Conservation (phyloP, 2,113 vertebrate genomes). For the Acanthochromis polyacanthus region DNA sequence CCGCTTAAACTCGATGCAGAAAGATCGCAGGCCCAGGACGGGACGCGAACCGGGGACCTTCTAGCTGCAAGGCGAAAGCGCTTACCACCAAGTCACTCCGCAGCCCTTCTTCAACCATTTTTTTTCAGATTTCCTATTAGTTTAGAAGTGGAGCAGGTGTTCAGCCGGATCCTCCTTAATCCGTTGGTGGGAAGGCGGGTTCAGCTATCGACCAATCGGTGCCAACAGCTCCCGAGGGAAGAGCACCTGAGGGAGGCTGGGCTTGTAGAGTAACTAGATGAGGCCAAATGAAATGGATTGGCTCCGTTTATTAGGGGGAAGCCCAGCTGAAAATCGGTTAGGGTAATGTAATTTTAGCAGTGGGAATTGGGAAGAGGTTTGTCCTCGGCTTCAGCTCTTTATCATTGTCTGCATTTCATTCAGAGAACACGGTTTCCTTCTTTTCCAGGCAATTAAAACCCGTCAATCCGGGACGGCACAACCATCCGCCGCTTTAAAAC, state of each 20-base stretch:
- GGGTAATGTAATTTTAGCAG: conserved; percentile 54
- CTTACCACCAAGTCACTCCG: too few species aligned
- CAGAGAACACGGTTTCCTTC: conserved; percentile 1
- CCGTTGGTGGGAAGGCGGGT: conserved; percentile 54
- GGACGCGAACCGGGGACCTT: too few species aligned
- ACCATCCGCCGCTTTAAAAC: neutral
- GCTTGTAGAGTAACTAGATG: conserved; percentile 63
- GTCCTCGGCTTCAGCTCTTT: conserved; percentile 9
- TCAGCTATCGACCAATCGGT: conserved; percentile 65
- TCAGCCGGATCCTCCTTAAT: conserved; percentile 58
- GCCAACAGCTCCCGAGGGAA: conserved; percentile 67
- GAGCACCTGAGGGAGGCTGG: conserved; percentile 70
- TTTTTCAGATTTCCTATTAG: conserved; percentile 7
- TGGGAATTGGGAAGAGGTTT: conserved; percentile 18
- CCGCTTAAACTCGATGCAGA: too few species aligned
- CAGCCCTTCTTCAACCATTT: neutral
- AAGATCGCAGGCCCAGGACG: too few species aligned
- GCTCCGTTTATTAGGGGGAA: conserved; percentile 49
- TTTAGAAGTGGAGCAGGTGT: conserved; percentile 73
- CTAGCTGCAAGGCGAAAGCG: too few species aligned
- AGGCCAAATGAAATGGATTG: conserved; percentile 75
- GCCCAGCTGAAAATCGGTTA: conserved; percentile 52
- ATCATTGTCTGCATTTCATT: conserved; percentile 11
- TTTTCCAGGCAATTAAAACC: neutral
- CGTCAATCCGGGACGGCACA: neutral